Conservation (phyloP, 2,797 vertebrate species). For the Garrulus glandarius region DNA sequence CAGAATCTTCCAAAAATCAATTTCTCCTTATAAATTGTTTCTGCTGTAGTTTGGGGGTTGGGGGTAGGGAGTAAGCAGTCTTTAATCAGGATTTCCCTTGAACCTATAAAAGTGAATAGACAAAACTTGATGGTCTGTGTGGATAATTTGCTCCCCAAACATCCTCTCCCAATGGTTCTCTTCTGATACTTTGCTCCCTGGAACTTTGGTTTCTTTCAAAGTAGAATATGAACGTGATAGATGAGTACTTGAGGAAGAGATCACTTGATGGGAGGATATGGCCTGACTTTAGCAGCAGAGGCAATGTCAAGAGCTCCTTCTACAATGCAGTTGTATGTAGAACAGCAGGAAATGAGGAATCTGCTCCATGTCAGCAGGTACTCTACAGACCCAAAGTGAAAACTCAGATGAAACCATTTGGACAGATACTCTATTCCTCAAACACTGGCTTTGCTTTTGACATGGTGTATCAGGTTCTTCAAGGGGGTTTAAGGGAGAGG, state of each 20-base stretch:
- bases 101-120: background rate
- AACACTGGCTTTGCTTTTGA: background rate
- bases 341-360: constrained; percentile 46
- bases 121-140: background rate
- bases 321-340: background rate
- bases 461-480: constrained; percentile 16
- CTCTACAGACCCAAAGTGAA: background rate
- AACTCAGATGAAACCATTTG: constrained; percentile 11
- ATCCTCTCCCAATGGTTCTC: background rate
- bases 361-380: constrained; percentile 22
- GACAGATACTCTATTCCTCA: constrained; percentile 9
- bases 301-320: background rate
- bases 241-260: background rate
- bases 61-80: background rate
- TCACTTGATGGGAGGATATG: background rate
- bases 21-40: background rate
- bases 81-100: background rate
- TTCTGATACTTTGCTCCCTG: background rate
- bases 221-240: background rate
- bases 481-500: background rate
- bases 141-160: background rate
- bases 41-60: background rate
- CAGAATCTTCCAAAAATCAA: background rate
- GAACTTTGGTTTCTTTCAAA: background rate
- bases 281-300: background rate